phyloP scores from a whole-genome alignment of 2,888 invertebrate species.

The Antheraea yamamai region DNA sequence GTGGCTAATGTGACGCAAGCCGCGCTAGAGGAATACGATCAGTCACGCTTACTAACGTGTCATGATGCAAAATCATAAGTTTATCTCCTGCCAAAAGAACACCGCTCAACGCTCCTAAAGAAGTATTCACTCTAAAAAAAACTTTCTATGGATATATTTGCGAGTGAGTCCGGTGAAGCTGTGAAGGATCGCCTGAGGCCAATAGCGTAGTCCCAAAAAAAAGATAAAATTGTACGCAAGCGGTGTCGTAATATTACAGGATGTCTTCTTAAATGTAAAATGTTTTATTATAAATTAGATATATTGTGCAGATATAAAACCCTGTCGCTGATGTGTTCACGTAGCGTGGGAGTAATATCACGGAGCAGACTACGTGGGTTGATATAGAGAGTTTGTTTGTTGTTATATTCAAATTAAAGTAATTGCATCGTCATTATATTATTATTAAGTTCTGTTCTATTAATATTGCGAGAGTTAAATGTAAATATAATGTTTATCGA shows the following conservation, averaged over 20 bases:
- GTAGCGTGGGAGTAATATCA: not conserved
- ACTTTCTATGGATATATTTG: no score
- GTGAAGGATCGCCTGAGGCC: no score
- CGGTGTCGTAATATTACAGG: not conserved
- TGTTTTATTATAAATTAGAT: no score
- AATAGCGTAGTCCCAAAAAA: no score
- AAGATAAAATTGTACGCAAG: not conserved
- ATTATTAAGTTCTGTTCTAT: not conserved
- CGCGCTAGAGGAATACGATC: no score
- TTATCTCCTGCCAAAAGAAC: no score
- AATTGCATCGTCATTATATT: constrained; percentile 1
- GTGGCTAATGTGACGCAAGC: no score
- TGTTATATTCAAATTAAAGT: not conserved
- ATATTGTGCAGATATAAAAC: not conserved
- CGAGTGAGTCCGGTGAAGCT: no score
- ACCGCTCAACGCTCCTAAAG: no score
- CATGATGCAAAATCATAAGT: no score
- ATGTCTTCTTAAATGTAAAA: not conserved
- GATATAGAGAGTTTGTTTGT: not conserved
- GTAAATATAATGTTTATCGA: not conserved
- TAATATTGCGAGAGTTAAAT: not conserved
- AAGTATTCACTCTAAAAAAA: not conserved
- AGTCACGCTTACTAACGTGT: no score
- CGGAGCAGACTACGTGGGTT: not conserved
- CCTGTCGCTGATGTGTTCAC: not conserved